A percentile compares a stretch with the other conserved stretches of the same genome.
Evolutionary conservation across 2,888 invertebrate genomes (phyloP).

Genomic region (Nesidiocoris tenuis): DNA sequence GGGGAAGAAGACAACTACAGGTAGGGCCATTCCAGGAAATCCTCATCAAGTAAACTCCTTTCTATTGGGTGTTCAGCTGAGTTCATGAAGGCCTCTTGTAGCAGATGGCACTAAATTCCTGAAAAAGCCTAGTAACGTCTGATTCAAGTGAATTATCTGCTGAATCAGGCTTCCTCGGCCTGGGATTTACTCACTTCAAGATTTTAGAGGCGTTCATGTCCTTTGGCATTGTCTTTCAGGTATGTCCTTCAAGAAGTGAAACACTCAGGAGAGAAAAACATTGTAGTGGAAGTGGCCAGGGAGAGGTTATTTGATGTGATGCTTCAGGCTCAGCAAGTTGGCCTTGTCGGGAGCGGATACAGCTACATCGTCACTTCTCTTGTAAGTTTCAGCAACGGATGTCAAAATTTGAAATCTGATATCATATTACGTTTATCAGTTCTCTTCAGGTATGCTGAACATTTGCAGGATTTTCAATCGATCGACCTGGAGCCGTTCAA

Average conservation of each 20-base stretch:
- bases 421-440: not conserved
- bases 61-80: too few species aligned
- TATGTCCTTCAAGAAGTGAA: conserved; percentile 46
- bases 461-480: conserved; percentile 58
- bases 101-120: too few species aligned
- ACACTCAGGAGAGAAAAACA: conserved; percentile 55
- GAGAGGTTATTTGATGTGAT: conserved; percentile 57
- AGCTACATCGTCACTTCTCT: conserved; percentile 62
- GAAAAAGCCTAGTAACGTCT: too few species aligned
- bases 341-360: conserved; percentile 60
- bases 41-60: too few species aligned
- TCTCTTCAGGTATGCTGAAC: not conserved
- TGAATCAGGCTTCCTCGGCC: too few species aligned
- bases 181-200: too few species aligned
- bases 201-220: too few species aligned
- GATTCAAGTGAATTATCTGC: too few species aligned
- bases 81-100: too few species aligned
- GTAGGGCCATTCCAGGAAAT: too few species aligned
- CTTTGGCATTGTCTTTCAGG: too few species aligned
- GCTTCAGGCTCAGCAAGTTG: conserved; percentile 62
- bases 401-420: not conserved
- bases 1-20: conserved; percentile 56
- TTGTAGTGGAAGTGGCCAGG: conserved; percentile 60
- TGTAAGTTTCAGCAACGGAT: conserved; percentile 54
- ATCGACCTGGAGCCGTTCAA: conserved; percentile 58